phyloP scores from a whole-genome alignment of 2,888 invertebrate species.

The Leptinotarsa haldemani region DNA sequence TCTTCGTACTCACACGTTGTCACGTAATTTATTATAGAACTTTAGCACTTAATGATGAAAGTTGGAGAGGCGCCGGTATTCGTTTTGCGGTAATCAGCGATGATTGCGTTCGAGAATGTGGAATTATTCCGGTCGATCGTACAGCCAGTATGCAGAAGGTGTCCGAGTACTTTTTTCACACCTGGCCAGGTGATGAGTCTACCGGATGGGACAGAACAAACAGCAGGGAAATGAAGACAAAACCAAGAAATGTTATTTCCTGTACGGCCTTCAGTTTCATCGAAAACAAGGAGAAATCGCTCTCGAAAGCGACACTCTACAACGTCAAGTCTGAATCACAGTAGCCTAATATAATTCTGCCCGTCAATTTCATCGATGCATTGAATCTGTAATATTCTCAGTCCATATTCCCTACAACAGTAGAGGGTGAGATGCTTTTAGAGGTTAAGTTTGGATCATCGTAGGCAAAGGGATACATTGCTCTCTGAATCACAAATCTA shows the following conservation, averaged over 20 bases:
- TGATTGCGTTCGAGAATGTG: neutral
- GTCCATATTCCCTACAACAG: no score
- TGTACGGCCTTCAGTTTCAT: no score
- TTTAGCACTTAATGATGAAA: conserved; percentile 19
- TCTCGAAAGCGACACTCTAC: no score
- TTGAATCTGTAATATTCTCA: no score
- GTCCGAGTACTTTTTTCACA: neutral
- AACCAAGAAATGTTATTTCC: neutral
- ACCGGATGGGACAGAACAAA: neutral
- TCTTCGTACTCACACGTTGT: conserved; percentile 20
- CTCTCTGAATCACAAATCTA: no score
- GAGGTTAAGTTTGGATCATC: no score
- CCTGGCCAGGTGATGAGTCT: neutral
- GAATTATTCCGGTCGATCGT: neutral
- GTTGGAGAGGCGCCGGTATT: neutral
- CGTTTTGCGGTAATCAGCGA: neutral
- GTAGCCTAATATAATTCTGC: no score
- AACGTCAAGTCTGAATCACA: no score
- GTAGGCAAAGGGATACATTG: no score
- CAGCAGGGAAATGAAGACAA: neutral
- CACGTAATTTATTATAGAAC: conserved; percentile 34
- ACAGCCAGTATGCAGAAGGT: neutral
- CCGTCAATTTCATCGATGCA: no score
- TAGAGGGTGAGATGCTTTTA: no score
- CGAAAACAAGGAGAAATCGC: no score